Evolutionary conservation across 1,140 invertebrate species (phyloP).

Genomic region (Sitodiplosis mosellana): DNA sequence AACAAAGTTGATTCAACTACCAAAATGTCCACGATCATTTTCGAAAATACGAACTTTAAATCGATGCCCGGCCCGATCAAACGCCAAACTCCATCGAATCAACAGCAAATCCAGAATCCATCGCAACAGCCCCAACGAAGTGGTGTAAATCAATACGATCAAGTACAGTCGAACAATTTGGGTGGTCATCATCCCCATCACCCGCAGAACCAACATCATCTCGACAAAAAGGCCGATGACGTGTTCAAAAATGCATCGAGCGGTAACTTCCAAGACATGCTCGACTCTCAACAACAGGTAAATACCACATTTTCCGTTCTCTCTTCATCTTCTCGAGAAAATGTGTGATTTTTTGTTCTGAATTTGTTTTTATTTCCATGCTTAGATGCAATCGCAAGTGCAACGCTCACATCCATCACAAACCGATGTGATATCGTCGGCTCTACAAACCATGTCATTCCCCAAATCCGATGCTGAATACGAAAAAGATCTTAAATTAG

Average conservation of each 20-base stretch:
- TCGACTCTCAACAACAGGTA: conserved; percentile 5
- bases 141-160: too few relatives aligned
- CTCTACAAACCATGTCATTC: conserved; percentile 25
- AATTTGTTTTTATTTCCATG: too few relatives aligned
- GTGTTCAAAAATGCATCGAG: not conserved
- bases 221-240: not conserved
- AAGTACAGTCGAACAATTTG: too few relatives aligned
- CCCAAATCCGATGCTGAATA: conserved; percentile 47
- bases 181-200: too few relatives aligned
- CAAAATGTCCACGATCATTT: conserved; percentile 48
- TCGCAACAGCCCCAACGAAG: not conserved
- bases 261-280: conserved; percentile 4
- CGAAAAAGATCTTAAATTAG: conserved; percentile 71
- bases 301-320: conserved; percentile 6
- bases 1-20: too few relatives aligned
- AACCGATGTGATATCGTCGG: conserved; percentile 16
- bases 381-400: conserved; percentile 20
- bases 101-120: not conserved
- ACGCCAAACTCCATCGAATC: conserved; percentile 3
- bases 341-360: not conserved
- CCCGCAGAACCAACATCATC: not conserved
- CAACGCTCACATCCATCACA: conserved; percentile 20
- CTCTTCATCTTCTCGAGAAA: not conserved
- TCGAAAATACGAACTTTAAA: conserved; percentile 82
- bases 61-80: conserved; percentile 33